A percentile compares a stretch with the other conserved stretches of the same genome.
phyloP scores from a whole-genome alignment of 2,888 invertebrate species.

The Pollenia amentaria region DNA sequence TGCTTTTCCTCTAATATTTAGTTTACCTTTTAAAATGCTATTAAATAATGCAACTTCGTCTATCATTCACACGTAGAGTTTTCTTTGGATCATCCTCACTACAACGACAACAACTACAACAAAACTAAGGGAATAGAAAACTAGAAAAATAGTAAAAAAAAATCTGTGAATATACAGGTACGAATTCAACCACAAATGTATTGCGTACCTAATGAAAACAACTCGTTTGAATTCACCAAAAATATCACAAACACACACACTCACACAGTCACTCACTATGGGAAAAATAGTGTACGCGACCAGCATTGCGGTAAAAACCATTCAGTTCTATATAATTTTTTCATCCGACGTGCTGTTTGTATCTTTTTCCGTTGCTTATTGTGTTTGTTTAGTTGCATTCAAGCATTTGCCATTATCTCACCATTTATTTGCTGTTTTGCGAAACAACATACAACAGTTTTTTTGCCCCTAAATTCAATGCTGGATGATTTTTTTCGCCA shows the following conservation, averaged over 20 bases:
- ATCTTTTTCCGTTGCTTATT: slow-evolving; percentile 28
- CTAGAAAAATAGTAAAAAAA: not conserved
- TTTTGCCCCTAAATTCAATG: slow-evolving; percentile 27
- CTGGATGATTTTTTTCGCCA: slow-evolving; percentile 16
- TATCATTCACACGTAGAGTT: slow-evolving; percentile 4
- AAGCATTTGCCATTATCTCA: slow-evolving; percentile 71
- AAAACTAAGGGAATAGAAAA: not conserved
- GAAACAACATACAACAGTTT: not conserved
- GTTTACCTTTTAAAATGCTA: slow-evolving; percentile 28
- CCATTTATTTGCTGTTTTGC: slow-evolving; percentile 65
- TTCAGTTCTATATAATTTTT: slow-evolving; percentile 42
- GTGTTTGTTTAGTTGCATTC: slow-evolving; percentile 57
- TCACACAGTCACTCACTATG: not conserved
- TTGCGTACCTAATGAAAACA: slow-evolving; percentile 67
- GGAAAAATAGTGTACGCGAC: slow-evolving; percentile 54
- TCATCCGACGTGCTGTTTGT: not conserved
- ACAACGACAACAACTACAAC: not conserved
- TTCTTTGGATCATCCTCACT: not conserved
- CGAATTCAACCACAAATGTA: slow-evolving; percentile 65
- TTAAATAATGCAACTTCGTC: slow-evolving; percentile 30
- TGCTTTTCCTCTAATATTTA: not conserved
- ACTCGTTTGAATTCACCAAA: not conserved
- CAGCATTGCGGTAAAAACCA: slow-evolving; percentile 72
- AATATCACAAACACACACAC: not conserved
- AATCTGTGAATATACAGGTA: slow-evolving; percentile 25